Percentiles rank a stretch among this genome's conserved stretches.
Conservation (phyloP, 1,140 invertebrate genomes). For the Homalodisca vitripennis region DNA sequence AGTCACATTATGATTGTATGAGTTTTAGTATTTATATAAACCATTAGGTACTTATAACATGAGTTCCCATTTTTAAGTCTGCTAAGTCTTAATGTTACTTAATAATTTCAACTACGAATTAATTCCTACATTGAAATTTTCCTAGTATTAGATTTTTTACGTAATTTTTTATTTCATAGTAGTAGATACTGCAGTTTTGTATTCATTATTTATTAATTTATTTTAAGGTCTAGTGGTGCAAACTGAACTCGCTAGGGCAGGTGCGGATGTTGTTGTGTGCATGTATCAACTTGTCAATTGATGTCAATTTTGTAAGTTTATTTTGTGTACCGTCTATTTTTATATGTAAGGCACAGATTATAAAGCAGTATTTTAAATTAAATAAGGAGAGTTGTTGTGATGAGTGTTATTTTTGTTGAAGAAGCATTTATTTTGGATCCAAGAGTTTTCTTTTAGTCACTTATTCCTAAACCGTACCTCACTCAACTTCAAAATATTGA, state of each 20-base stretch:
- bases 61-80: background rate
- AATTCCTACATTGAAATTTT: background rate
- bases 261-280: background rate
- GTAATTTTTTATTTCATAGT: constrained; percentile 7
- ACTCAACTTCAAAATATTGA: no score
- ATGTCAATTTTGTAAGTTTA: constrained; percentile 19
- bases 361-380: constrained; percentile 8
- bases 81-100: background rate
- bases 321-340: constrained; percentile 20
- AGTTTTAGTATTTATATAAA: constrained; percentile 26
- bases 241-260: background rate
- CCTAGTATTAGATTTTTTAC: constrained; percentile 10
- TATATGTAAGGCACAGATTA: constrained; percentile 9
- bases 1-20: constrained; percentile 12
- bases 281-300: background rate
- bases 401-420: constrained; percentile 18
- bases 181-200: constrained; percentile 10
- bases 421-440: constrained; percentile 23
- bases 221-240: background rate
- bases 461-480: no score
- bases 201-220: constrained; percentile 18
- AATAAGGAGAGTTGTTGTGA: background rate
- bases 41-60: constrained; percentile 12
- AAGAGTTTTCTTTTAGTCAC: constrained; percentile 2
- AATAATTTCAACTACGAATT: background rate